These are phyloP conservation scores for Ceyx melanurus DNA, from an alignment of 2,113 vertebrate genomes.

Conservation along the genomic window DNA sequence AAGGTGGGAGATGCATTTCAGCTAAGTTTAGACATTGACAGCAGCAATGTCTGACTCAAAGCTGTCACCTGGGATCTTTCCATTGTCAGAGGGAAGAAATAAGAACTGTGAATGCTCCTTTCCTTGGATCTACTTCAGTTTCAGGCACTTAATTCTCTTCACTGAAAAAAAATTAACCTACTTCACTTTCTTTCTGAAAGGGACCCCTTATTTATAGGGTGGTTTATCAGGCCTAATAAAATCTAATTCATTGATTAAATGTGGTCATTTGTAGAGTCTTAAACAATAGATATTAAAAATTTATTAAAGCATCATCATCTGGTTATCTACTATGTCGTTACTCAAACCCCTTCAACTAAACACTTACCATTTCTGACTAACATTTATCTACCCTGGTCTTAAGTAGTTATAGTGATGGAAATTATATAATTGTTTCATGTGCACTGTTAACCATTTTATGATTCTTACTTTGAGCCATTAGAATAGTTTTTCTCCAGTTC, in stretches of 20 bases:
- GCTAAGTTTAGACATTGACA: neutral
- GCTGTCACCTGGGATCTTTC: neutral
- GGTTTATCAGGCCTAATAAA: neutral
- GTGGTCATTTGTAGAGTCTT: neutral
- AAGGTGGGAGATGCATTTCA: neutral
- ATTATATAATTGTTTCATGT: neutral
- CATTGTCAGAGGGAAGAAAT: neutral
- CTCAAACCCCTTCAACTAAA: neutral
- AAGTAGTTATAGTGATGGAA: neutral
- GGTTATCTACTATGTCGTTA: neutral
- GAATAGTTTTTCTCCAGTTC: neutral
- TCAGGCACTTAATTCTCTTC: neutral
- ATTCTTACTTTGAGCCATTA: neutral
- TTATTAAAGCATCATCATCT: neutral
- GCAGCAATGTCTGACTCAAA: neutral
- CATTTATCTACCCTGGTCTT: neutral
- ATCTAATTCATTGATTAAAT: neutral
- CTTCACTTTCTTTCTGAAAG: neutral
- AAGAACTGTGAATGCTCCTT: neutral
- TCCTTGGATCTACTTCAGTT: neutral
- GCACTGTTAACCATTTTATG: neutral
- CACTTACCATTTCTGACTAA: neutral
- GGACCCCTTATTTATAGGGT: fast-evolving
- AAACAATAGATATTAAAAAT: neutral
- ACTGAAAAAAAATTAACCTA: neutral